Conservation (phyloP, 92 coral and sea anemone genomes). For the Bergia puertoricense region DNA sequence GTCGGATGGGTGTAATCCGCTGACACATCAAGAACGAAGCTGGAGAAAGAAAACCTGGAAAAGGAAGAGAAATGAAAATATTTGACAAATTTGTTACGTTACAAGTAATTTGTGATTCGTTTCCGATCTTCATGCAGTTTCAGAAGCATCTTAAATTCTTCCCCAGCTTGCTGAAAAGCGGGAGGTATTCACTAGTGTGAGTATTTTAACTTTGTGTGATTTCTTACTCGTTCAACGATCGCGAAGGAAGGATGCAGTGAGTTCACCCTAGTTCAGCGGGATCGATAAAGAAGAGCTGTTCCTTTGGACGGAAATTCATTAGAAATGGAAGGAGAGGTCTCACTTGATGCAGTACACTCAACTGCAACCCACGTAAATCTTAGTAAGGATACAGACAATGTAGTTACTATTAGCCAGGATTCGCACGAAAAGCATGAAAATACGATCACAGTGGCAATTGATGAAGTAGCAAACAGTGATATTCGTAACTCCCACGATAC, state of each 20-base stretch:
- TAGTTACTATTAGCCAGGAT: background rate
- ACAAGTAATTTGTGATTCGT: background rate
- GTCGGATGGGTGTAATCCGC: constrained; percentile 8
- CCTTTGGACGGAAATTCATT: background rate
- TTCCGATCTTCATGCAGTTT: background rate
- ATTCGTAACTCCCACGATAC: background rate
- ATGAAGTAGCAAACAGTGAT: background rate
- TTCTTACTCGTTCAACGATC: background rate
- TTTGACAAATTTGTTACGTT: background rate
- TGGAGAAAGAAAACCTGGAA: background rate
- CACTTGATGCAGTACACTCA: background rate
- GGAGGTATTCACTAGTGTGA: no score
- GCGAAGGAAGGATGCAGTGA: background rate
- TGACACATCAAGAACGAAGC: background rate
- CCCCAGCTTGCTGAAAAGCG: background rate
- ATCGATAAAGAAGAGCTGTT: no score
- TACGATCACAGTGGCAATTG: background rate
- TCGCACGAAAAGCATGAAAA: background rate
- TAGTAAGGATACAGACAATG: background rate
- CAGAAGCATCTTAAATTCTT: background rate
- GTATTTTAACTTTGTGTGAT: background rate
- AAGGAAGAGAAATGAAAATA: background rate
- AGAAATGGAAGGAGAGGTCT: constrained; percentile 11
- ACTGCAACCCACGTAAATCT: background rate
- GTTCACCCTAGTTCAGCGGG: background rate